Base-by-base conservation (phyloP, 2,888 invertebrate species). In the Drosophila subsilvestris region DNA sequence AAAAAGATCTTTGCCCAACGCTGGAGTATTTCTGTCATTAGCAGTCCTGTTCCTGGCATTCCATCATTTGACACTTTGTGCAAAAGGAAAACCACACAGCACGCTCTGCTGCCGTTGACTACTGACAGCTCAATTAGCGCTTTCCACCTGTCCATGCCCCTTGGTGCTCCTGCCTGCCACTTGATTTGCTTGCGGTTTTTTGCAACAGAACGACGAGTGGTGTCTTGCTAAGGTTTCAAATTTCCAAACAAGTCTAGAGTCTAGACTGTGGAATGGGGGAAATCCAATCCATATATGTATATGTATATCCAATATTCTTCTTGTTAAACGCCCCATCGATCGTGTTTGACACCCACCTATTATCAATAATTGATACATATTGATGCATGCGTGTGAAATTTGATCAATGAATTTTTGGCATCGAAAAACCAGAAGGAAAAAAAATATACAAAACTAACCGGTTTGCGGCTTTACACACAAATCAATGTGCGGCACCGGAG, bases 371-470 rank as follows among this genome's bases (percentile, higher is more conserved):
- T 63, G 68, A 71, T 14, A 37, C 7, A 6, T 60, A 54, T 75
- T 62, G 61, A 10, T 53, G 57, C 59, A 12, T 32, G 32, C 32
- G 65, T 65, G 61, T 59, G 50, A 78, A 68, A 47, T 48, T 83
- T 82, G 76, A 80, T 82, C 86, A 86, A 86, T 82, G 82, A 80
- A 82, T 68, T 43, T 44, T 29, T 32, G 47, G 32, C 37, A 50
- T 47, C 37, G 29, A 37, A 22, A n/a, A 42, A 7, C 18, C 27
- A 32, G 3, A 32, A 17, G n/a, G n/a, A 29, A 51, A 27, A 1
- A 22, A 22, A 22, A n/a, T 3, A 53, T 27, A 9, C 7, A 6
- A 25, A 14, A 7, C n/a, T 5, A 61, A 66, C 66, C 69, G 59
- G 59, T 68, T 50, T 45, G 49, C 17, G 56, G 56, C 14, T 37